A percentile compares a stretch with the other conserved stretches of the same genome.
Evolutionary conservation across 2,113 vertebrate species (phyloP).

Genomic region (Cettia cetti): DNA sequence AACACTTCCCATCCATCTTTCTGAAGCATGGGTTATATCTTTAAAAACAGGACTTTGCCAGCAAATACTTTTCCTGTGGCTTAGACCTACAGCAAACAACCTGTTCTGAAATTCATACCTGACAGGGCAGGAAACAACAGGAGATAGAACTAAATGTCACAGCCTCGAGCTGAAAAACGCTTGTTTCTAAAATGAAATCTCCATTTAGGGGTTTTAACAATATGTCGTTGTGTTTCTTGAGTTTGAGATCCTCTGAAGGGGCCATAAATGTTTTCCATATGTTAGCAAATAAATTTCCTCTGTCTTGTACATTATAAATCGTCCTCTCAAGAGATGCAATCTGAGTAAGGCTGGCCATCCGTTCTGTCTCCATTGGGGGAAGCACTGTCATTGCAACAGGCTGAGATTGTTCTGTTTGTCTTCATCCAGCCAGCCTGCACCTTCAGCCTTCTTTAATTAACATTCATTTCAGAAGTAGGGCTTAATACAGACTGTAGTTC

Average conservation of each 20-base stretch:
- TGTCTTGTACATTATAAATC: slow-evolving; percentile 44
- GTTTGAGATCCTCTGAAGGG: slow-evolving; percentile 42
- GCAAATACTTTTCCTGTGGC: not conserved
- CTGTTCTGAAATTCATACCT: not conserved
- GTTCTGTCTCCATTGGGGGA: not conserved
- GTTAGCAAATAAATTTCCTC: slow-evolving; percentile 61
- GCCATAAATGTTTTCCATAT: slow-evolving; percentile 65
- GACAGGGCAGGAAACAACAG: not conserved
- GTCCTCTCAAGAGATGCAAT: slow-evolving; percentile 51
- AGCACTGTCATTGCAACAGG: not conserved
- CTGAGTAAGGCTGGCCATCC: slow-evolving; percentile 51
- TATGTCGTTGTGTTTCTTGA: slow-evolving; percentile 47
- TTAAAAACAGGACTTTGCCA: not conserved
- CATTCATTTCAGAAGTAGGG: not conserved
- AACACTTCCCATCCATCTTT: not conserved
- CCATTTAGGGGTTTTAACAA: slow-evolving; percentile 23
- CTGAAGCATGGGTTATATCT: not conserved
- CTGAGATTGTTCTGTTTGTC: slow-evolving; percentile 41
- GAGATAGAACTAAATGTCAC: not conserved
- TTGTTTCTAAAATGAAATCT: not conserved
- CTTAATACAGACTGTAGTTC: not conserved
- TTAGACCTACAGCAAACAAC: not conserved
- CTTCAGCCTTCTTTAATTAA: slow-evolving; percentile 43
- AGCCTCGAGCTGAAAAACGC: not conserved
- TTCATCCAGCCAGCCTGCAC: not conserved